Base-by-base conservation (phyloP, 30 jellyfish, hydroid and myxozoan genomes). In the Phacellophora camtschatica region DNA sequence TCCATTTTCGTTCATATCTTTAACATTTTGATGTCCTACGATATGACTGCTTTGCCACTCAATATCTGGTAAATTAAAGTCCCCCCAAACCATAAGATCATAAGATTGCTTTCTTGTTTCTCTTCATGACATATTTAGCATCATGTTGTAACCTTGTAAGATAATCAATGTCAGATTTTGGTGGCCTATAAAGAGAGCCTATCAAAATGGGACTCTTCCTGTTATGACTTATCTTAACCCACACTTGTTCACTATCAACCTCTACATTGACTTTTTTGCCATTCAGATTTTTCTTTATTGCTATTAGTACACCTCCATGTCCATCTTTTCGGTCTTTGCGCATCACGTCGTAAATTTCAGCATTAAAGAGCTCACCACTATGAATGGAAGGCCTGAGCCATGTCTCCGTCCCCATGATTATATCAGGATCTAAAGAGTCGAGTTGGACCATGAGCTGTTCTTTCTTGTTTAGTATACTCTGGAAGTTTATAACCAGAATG, bases 111-210 rank as follows among this genome's bases (percentile, higher is more conserved):
- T 39, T 39, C 15, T 39, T 39, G 15, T 39, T 8, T 39, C 15
- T 39, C 53, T 39, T 39, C 8, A 39, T 39, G 11, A 39, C 53
- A 57, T 42, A 3, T 18, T 57, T n/a, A 25, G 82, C 58, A 24
- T 19, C 34, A 2, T n/a, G 16, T 34, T 5, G 8, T 25, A 67
- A 18, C 8, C 25, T 67, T 43, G 2, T 18, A 16, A 67, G 5
- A 39, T 39, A 43, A 2, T 67, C 42, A 2, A 67, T 11, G 32
- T 41, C 66, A 34, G 82, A 30, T 35, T 67, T 67, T 34, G 82
- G 82, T 67, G 82, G 65, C 25, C 66, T 67, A 35, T 67, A 67
- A 10, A 67, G 65, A 5, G 82, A 67, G 15, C 82, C 82, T 30
- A 67, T 67, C 16, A 67, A n/a, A n/a, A 67, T 67, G 3, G 82